Percentiles rank a stretch among this genome's conserved stretches.
Conservation (phyloP, 1,140 invertebrate genomes). For the Drosophila azteca region DNA sequence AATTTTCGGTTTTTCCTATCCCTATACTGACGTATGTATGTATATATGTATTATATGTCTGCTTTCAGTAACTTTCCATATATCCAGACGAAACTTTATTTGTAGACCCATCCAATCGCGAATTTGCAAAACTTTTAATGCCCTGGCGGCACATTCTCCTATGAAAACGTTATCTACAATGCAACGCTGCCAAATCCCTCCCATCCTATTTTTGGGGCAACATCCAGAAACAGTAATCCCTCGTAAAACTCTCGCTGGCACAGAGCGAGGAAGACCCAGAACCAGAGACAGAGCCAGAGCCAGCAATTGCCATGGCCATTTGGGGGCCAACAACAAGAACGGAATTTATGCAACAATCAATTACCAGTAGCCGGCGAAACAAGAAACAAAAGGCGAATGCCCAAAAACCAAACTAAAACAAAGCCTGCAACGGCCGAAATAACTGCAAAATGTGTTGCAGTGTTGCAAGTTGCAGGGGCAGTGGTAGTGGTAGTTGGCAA, state of each 20-base stretch:
- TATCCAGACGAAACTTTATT: slow-evolving; percentile 27
- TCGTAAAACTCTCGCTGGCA: slow-evolving; percentile 51
- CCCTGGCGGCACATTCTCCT: slow-evolving; percentile 68
- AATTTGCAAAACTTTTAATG: slow-evolving; percentile 65
- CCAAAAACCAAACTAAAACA: slow-evolving; percentile 37
- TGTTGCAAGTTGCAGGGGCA: slow-evolving; percentile 30
- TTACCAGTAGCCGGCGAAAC: slow-evolving; percentile 53
- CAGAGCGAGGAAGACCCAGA: slow-evolving; percentile 12
- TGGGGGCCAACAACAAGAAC: slow-evolving; percentile 40
- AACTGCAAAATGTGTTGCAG: slow-evolving; percentile 44
- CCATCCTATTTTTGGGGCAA: no score
- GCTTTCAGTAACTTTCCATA: slow-evolving; percentile 11
- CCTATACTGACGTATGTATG: no score
- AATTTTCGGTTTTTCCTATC: no score
- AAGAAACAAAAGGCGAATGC: slow-evolving; percentile 49
- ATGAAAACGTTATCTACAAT: slow-evolving; percentile 60
- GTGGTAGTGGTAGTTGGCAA: slow-evolving; percentile 9
- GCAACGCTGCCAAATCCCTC: slow-evolving; percentile 45
- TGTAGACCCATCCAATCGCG: slow-evolving; percentile 22
- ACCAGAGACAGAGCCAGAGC: slow-evolving; percentile 25
- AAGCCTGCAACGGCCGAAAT: slow-evolving; percentile 49
- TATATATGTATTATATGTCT: no score
- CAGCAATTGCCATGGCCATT: slow-evolving; percentile 66
- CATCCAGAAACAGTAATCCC: neutral
- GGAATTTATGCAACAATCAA: slow-evolving; percentile 68